Percentiles rank a stretch among this genome's conserved stretches.
Evolutionary conservation across 2,113 vertebrate genomes (phyloP).

Genomic region (Mirounga angustirostris): DNA sequence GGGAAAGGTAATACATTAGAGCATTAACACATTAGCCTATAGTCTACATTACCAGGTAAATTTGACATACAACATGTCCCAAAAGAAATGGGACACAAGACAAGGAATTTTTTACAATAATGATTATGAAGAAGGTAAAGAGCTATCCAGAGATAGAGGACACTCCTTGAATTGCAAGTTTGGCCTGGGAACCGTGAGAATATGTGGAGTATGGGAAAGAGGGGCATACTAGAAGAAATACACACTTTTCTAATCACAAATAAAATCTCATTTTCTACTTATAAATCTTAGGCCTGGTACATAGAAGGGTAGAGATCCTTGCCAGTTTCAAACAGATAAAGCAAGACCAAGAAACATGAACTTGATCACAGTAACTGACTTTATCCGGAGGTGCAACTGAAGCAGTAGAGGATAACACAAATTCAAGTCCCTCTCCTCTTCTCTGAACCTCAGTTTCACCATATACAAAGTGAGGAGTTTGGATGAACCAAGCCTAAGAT

Average conservation of each 20-base stretch:
- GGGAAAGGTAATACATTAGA: not conserved
- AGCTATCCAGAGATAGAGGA: not conserved
- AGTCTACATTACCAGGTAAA: slow-evolving; percentile 51
- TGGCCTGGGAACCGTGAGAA: not conserved
- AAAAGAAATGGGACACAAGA: not conserved
- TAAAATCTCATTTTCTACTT: not conserved
- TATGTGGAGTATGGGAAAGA: not conserved
- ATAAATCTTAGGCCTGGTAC: not conserved
- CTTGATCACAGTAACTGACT: slow-evolving; percentile 17
- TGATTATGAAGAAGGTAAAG: not conserved
- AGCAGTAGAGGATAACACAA: not conserved
- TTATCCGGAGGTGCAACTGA: not conserved
- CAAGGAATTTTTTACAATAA: slow-evolving; percentile 19
- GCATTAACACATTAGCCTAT: slow-evolving; percentile 27
- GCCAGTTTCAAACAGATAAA: slow-evolving; percentile 54
- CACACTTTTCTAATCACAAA: not conserved
- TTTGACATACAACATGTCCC: slow-evolving; percentile 26
- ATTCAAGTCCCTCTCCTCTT: not conserved
- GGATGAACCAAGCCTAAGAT: not conserved
- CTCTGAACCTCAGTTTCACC: slow-evolving; percentile 32
- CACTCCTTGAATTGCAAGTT: not conserved
- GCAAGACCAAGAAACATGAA: slow-evolving; percentile 23
- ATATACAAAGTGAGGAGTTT: slow-evolving; percentile 14
- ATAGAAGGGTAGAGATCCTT: slow-evolving; percentile 18
- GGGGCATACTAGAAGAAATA: not conserved